Evolutionary conservation across 2,797 vertebrate species (phyloP), one percentile per base, ranked within the genome.

Genomic region (Amblyopsis hoosieri): DNA sequence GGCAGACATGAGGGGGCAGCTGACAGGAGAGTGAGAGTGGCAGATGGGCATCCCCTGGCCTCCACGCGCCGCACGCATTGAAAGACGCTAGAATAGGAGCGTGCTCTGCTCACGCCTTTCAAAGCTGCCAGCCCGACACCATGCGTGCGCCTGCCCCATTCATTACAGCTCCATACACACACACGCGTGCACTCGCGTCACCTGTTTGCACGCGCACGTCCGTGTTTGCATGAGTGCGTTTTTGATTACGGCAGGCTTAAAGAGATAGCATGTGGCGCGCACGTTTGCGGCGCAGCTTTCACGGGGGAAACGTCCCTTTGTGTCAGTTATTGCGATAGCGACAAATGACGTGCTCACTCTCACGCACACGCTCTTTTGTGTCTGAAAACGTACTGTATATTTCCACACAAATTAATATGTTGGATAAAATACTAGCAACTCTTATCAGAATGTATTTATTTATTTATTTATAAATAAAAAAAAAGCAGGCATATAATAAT

Each of bases 161-260:
- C 89, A 89, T 91, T 89, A 90, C 68, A 74, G 60, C 14, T 3
- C 82, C 82, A 88, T 92, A 92, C 84, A 90, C 86, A 66, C 60
- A 70, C 58, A 71, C 62, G 51, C 37, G 58, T 23, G 47, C 63
- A 60, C 64, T 45, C 48, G 60, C 14, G 12, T 61, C 23, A 15
- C 60, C 51, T 14, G 15, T 55, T 45, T 60, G 69, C 13, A 54
- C 15, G 58, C 62, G 60, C 64, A 55, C 61, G 51, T 45, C 61
- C 47, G 66, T 66, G 66, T 83, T 75, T 74, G 47, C 70, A 65
- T 60, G 65, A 60, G 53, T 64, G 54, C 62, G 33, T 23, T 52
- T 66, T 78, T 48, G 12, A 42, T 75, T 71, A 74, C 63, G 33
- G 64, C 9, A 11, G 15, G 48, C 37, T 57, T 63, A 64, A 62